Percentiles rank a stretch among this genome's conserved stretches.
These are phyloP conservation scores for Tridacna crocea DNA, from an alignment of 2,888 invertebrate species.

Conservation along the genomic window DNA sequence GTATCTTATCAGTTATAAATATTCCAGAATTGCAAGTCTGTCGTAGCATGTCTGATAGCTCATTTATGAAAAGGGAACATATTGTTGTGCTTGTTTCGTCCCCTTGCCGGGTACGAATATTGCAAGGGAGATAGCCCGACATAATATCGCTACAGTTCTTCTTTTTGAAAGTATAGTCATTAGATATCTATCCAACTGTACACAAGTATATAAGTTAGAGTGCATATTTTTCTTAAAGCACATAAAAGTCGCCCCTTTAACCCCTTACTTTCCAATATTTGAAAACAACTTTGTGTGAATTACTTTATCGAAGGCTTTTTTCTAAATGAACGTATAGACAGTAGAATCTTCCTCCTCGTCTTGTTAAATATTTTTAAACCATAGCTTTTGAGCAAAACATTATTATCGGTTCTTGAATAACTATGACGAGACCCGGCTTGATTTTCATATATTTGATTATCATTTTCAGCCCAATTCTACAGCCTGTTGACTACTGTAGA, in stretches of 20 bases:
- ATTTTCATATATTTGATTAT: background rate
- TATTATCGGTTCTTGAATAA: conserved; percentile 16
- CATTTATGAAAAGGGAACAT: no score
- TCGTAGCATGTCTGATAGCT: background rate
- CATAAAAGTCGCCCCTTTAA: background rate
- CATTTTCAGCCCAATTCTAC: background rate
- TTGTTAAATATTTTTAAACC: conserved; percentile 17
- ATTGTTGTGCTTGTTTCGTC: no score
- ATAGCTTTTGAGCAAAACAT: conserved; percentile 16
- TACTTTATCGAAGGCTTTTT: conserved; percentile 16
- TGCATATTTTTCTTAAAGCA: background rate
- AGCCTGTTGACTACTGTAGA: background rate
- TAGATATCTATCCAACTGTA: background rate
- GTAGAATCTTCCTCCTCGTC: conserved; percentile 13
- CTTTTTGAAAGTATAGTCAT: background rate
- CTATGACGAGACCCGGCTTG: conserved; percentile 1
- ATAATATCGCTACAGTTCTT: background rate
- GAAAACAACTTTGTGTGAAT: conserved; percentile 4
- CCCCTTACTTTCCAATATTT: background rate
- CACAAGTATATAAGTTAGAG: background rate
- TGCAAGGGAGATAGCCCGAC: background rate
- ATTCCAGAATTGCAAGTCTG: conserved; percentile 1
- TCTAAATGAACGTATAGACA: conserved; percentile 11
- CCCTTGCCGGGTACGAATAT: conserved; percentile 26
- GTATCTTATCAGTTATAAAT: conserved; percentile 9